A percentile compares a stretch with the other conserved stretches of the same genome.
Evolutionary conservation across 2,113 vertebrate genomes (phyloP).

Genomic region (Sialia sialis): DNA sequence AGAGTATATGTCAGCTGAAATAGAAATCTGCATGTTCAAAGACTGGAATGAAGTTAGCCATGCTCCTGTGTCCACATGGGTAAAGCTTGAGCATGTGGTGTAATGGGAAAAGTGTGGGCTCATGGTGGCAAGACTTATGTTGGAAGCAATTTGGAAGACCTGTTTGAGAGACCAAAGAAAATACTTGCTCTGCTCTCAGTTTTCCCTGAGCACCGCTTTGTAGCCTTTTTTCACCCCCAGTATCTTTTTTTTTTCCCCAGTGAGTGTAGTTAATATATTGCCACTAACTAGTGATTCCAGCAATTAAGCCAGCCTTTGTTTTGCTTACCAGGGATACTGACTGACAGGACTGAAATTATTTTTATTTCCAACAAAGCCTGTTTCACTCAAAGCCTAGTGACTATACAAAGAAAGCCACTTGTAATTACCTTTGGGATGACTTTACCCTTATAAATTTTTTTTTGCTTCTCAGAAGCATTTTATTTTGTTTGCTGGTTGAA

Average conservation of each 20-base stretch:
- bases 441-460: accelerated
- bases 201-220: neutral
- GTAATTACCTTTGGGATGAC: neutral
- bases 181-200: neutral
- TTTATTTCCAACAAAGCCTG: neutral
- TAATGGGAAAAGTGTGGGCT: neutral
- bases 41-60: neutral
- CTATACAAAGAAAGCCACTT: neutral
- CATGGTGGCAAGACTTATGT: neutral
- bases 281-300: neutral
- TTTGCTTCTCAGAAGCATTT: neutral
- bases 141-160: neutral
- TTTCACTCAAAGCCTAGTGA: neutral
- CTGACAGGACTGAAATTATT: neutral
- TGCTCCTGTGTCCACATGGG: neutral
- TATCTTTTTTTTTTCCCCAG: neutral
- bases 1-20: neutral
- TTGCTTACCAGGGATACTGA: neutral
- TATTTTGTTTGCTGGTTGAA: neutral
- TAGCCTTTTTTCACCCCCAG: neutral
- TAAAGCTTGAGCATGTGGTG: neutral
- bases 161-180: neutral
- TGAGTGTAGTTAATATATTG: neutral
- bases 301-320: neutral
- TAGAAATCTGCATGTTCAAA: neutral